Conservation (phyloP, 2,888 invertebrate species). For the Lamellibrachia satsuma region DNA sequence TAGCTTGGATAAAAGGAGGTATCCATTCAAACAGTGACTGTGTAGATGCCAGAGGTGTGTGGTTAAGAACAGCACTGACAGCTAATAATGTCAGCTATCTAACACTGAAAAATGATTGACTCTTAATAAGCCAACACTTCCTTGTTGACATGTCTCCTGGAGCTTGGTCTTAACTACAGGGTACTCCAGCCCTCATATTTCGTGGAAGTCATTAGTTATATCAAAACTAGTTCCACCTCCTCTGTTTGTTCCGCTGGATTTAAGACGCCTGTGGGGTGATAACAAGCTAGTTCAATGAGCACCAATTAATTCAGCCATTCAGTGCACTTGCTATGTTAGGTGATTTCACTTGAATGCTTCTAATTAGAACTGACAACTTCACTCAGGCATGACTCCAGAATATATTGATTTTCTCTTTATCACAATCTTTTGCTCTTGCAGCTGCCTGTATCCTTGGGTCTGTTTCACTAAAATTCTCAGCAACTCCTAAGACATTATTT, state of each 20-base stretch:
- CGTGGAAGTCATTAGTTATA: background rate
- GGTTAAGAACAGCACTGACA: background rate
- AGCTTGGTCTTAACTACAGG: background rate
- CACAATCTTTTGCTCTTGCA: background rate
- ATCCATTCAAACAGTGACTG: background rate
- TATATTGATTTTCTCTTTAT: background rate
- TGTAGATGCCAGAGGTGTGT: background rate
- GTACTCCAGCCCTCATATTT: background rate
- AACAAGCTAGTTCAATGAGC: background rate
- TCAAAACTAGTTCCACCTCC: background rate
- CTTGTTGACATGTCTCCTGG: background rate
- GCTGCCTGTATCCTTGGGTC: background rate
- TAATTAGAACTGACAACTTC: background rate
- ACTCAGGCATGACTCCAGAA: background rate
- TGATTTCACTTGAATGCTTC: background rate
- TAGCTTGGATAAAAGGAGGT: background rate
- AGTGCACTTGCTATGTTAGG: background rate
- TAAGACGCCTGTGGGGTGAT: background rate
- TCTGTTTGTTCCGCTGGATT: background rate
- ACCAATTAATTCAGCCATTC: background rate
- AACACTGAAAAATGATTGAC: background rate
- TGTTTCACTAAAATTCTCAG: background rate
- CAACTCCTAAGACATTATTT: no score
- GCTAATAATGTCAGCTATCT: no score
- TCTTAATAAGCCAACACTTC: background rate